phyloP scores from a whole-genome alignment of 2,888 invertebrate genomes.

The Andricus curvator region DNA sequence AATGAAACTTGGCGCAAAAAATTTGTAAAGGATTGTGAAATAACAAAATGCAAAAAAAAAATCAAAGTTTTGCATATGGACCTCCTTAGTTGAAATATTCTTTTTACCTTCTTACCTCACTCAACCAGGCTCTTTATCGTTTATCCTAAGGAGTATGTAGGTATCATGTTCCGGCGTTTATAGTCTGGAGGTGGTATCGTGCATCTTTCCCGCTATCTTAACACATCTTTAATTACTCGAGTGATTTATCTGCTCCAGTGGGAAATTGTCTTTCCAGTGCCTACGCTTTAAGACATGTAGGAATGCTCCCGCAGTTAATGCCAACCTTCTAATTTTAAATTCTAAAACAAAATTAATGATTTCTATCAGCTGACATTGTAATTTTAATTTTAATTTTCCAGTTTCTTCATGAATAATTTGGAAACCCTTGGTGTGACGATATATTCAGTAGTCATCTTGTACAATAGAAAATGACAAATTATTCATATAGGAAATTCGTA shows the following conservation, averaged over 20 bases:
- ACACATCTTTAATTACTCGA: conserved; percentile 71
- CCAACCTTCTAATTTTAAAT: neutral
- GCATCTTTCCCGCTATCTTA: conserved; percentile 67
- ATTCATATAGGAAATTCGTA: too few species aligned
- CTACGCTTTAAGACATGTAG: conserved; percentile 12
- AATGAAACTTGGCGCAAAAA: too few species aligned
- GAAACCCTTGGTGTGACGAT: neutral
- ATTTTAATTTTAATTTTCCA: neutral
- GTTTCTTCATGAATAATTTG: neutral
- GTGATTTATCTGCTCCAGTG: conserved; percentile 67
- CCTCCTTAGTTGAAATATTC: too few species aligned
- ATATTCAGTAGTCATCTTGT: neutral
- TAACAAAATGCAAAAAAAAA: too few species aligned
- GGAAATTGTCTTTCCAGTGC: conserved; percentile 59
- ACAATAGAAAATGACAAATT: too few species aligned
- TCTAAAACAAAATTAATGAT: neutral
- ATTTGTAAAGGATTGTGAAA: too few species aligned
- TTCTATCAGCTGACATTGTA: neutral
- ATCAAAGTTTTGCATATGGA: too few species aligned
- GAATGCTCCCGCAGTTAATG: neutral
- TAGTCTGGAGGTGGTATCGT: conserved; percentile 61
- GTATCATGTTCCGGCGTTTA: conserved; percentile 62
- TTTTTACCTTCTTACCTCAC: too few species aligned
- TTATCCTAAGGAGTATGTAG: conserved; percentile 50
- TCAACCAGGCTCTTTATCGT: neutral